Base-by-base conservation (phyloP, 2,888 invertebrate genomes). In the Dendrolimus houi region DNA sequence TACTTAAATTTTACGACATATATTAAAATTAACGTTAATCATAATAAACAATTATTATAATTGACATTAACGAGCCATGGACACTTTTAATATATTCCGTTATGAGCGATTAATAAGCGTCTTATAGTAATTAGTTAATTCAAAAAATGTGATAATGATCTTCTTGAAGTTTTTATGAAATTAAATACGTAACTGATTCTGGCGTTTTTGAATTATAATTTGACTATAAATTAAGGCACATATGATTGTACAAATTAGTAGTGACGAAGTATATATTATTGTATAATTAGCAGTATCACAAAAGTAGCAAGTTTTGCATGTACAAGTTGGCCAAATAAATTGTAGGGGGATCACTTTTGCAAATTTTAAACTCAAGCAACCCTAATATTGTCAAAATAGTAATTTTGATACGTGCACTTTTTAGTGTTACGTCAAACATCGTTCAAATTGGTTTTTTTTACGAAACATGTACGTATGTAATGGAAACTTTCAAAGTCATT, bases 41-140 rank as follows among this genome's bases (percentile, higher is more conserved):
- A 57, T 57, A 41, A 57, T 40, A 57, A 54, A 57, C 40, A 55
- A 57, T 55, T 52, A 55, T 55, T 57, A 57, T 52, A 57, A 57
- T 52, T 54, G 57, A 57, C 55, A 52, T 57, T 29, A 57, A 54
- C 54, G 57, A 54, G 12, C 41, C 13, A 40, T 53, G 56, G 52
- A 41, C 54, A 52, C 57, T 54, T 40, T 54, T 54, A 29, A 54
- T 29, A 3, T 17, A 29, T 8, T 13, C 14, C 10, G 14, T 13
- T 40, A 13, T 40, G 17, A 54, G 40, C 10, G 8, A 54, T 14
- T 54, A 41, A 40, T 8, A 54, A 41, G 54, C 9, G n/a, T 54
- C 13, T 41, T 54, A 41, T 8, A 54, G 29, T 41, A 12, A 54
- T 41, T 54, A 29, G 29, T 54, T 53, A 53, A 52, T 47, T 8